Evolutionary conservation across 1,140 invertebrate genomes (phyloP).

Genomic region (Gryllus bimaculatus): DNA sequence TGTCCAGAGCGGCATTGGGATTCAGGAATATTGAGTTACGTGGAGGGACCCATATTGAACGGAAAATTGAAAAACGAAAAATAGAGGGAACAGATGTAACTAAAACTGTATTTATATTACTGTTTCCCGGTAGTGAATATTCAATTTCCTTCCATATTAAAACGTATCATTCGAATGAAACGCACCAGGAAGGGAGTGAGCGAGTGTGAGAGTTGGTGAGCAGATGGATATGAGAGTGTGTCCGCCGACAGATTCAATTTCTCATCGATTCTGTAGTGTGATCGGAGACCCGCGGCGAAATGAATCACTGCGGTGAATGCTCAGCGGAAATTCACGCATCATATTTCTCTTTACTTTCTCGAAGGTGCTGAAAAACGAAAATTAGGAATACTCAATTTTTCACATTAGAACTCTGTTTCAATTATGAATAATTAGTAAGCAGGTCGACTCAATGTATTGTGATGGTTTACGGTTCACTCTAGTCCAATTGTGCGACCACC

Average conservation of each 20-base stretch:
- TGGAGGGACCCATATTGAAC: not conserved
- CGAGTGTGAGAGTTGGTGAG: not conserved
- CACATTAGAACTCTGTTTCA: no score
- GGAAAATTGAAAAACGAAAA: not conserved
- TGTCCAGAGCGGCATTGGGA: not conserved
- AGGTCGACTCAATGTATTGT: no score
- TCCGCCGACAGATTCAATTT: not conserved
- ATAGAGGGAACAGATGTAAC: not conserved
- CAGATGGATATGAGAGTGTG: not conserved
- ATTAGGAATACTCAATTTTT: no score
- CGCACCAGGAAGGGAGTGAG: not conserved
- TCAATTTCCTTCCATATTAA: slow-evolving; percentile 5
- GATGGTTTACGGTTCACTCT: no score
- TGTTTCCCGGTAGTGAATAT: not conserved
- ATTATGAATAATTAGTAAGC: no score
- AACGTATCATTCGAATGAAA: not conserved
- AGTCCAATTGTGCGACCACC: no score
- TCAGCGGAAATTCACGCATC: no score
- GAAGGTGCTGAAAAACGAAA: no score
- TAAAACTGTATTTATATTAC: slow-evolving; percentile 6
- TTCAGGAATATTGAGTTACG: slow-evolving; percentile 4
- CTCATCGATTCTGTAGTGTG: no score
- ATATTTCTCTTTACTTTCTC: no score
- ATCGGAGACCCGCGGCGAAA: no score
- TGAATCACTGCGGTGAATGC: no score